Base-by-base conservation (phyloP, 2,888 invertebrate species). In the Octonoba sinensis region DNA sequence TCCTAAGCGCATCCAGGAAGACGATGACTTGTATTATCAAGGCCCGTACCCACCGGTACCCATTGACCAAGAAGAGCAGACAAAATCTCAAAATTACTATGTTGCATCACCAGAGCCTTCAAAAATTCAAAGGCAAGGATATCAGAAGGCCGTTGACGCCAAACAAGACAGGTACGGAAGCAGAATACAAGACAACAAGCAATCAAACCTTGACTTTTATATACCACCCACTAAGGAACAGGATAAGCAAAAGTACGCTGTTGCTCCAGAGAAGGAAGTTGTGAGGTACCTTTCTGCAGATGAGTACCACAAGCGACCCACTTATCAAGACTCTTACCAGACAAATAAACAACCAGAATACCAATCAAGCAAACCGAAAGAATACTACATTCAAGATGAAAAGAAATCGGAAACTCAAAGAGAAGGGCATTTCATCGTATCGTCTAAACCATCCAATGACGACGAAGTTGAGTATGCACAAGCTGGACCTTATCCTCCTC, bases 41-140 rank as follows among this genome's bases (percentile, higher is more conserved):
- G 82, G 82, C 49, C 82, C 82, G 1, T 82, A 82, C 51, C 82
- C 82, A 16, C 82, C 82, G 2, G 59, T 67, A 11, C 75, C 75
- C 1, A 71, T 82, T 13, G 75, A 76, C 12, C 20, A 82, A 12
- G 69, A 82, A 54, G 71, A 82, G 13, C 24, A 75, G 60, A 71
- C 67, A 1, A 71, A 75, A 24, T 44, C 71, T 8, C 64, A 75
- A 0, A 75, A 74, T 47, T 82, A 69, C 66, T 81, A 74, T 20
- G 16, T 44, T 24, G 60, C 67, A 27, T 47, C 49, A 0, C 22
- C 62, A 22, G 71, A 66, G 0, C 56, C 81, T 4, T 16, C 27
- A 0, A 62, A 73, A 18, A 54, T 36, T 8, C 47, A 67, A 49
- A 47, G 69, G 1, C 47, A 67, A n/a, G 70, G 62, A 0, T 65